Evolutionary conservation across 2,888 invertebrate genomes (phyloP).

Genomic region (Parapristionchus giblindavisi): DNA sequence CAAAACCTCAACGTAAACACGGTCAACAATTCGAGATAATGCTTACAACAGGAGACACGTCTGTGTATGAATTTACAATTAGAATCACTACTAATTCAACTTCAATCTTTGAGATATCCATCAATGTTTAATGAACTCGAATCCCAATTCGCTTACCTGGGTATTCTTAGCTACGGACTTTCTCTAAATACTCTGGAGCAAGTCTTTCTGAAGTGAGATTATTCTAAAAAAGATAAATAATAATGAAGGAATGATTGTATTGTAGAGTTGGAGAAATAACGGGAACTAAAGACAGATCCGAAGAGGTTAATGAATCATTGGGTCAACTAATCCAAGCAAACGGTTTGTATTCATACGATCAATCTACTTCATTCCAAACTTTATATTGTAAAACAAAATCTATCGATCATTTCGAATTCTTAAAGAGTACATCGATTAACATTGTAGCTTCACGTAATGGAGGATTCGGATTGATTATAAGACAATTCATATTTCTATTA

Average conservation of each 20-base stretch:
- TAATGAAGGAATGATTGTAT: background rate
- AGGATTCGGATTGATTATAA: no score
- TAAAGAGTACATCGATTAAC: no score
- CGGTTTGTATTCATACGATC: background rate
- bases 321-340: slow-evolving; percentile 20
- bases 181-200: slow-evolving; percentile 64
- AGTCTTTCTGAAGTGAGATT: slow-evolving; percentile 57
- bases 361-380: no score
- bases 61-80: background rate
- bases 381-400: no score
- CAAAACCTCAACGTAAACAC: slow-evolving; percentile 32
- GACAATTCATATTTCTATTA: no score
- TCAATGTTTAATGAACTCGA: slow-evolving; percentile 58
- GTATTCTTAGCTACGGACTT: slow-evolving; percentile 55
- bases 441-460: no score
- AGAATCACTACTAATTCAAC: background rate
- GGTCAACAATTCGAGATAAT: slow-evolving; percentile 50
- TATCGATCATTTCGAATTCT: no score
- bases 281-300: background rate
- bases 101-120: slow-evolving; percentile 44
- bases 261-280: slow-evolving; percentile 31
- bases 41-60: background rate
- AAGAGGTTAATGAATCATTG: slow-evolving; percentile 17
- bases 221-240: background rate
- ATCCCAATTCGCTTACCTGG: slow-evolving; percentile 41